Base-by-base conservation (phyloP, 2,888 invertebrate genomes). In the Perizoma affinitatum region DNA sequence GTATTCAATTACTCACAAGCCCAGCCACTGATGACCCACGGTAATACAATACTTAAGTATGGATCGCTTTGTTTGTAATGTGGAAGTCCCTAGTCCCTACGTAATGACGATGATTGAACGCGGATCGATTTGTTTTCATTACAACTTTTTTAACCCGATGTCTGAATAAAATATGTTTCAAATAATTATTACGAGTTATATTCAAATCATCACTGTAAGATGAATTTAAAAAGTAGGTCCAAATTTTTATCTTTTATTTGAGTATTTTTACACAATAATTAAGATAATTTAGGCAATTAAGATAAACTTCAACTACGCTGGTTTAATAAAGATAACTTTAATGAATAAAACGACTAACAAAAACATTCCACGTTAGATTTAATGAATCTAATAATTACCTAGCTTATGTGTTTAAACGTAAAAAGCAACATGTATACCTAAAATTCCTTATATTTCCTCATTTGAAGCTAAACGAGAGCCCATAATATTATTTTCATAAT, bases 271-370 rank as follows among this genome's bases (percentile, higher is more conserved):
- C 59, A 62, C 53, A 61, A 58, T 67, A 66, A 67, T 69, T 67
- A 67, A 69, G 67, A 69, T 67, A 66, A 69, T 63, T 61, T 65
- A 56, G 54, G 61, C 51, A 69, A 66, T 67, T 66, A 60, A 67
- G 69, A 67, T 69, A 67, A 67, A 35, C 36, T 43, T 49, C 53
- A 46, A 56, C 47, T 51, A 55, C 10, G 51, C 9, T 44, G 48
- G 38, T 57, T 57, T 48, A 9, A 44, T 40, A 49, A 35, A 38
- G 55, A 60, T 60, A 52, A 55, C 5, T 43, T 43, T 60, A 54
- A 52, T 52, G 5, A 51, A 36, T 34, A 22, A 42, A 38, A 50
- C 9, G 5, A 50, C 40, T 10, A 56, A 41, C 6, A 11, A 57
- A 38, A 50, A 45, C 41, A 51, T 50, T 57, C 50, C 40, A 51